Percentiles rank a stretch among this genome's conserved stretches.
These are phyloP conservation scores for Euzetes globulus DNA, from an alignment of 2,888 invertebrate genomes.

Conservation along the genomic window DNA sequence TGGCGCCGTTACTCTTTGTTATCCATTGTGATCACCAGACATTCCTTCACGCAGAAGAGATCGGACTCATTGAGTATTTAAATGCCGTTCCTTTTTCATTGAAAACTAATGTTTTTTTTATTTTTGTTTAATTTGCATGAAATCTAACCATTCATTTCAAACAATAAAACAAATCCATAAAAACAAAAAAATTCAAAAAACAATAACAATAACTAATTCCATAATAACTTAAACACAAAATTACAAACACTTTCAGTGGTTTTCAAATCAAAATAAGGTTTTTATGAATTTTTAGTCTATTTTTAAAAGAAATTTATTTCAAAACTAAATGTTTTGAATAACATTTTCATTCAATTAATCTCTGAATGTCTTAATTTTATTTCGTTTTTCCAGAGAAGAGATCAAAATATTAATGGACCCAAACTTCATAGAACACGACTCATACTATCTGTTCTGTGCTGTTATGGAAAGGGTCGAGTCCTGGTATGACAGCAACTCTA, in stretches of 20 bases:
- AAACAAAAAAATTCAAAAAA: not conserved
- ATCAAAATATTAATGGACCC: constrained; percentile 61
- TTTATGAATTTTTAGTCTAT: constrained; percentile 1
- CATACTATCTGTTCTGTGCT: constrained; percentile 53
- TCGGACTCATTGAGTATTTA: constrained; percentile 45
- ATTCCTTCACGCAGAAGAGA: constrained; percentile 57
- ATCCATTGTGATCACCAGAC: constrained; percentile 66
- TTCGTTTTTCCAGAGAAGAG: constrained; percentile 44
- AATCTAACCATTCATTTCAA: not conserved
- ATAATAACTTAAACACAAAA: not conserved
- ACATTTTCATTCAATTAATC: too few species aligned
- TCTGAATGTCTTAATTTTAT: too few species aligned
- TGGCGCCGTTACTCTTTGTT: constrained; percentile 70
- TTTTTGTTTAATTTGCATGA: not conserved
- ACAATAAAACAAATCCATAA: not conserved
- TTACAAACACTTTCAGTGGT: not conserved
- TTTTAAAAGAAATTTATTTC: not conserved
- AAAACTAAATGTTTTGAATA: too few species aligned
- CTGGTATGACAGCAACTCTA: constrained; percentile 47
- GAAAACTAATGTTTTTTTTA: not conserved
- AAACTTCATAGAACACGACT: constrained; percentile 65
- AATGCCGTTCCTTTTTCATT: not conserved
- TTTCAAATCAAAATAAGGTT: not conserved
- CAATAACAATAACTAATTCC: not conserved
- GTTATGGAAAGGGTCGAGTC: constrained; percentile 51